Base-by-base conservation (phyloP, 2,113 vertebrate species). In the Lampris megalopsis region DNA sequence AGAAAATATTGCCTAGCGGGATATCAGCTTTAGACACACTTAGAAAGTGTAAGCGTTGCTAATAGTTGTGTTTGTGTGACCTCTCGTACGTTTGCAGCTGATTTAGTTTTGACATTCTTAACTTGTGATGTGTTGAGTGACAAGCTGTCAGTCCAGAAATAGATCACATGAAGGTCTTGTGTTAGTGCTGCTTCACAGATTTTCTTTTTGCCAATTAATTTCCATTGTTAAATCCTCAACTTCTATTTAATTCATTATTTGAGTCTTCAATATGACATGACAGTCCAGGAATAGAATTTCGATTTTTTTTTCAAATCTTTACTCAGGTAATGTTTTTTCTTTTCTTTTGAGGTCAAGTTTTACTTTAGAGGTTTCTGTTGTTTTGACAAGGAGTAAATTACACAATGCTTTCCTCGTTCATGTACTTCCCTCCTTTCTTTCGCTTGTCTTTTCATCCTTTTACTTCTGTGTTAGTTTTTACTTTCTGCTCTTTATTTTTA, bases 1-100 rank as follows among this genome's bases (percentile, higher is more conserved):
- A 82, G 41, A 72, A 13, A 24, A 74, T 77, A 65, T 47, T 4
- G 47, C 59, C 5, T 3, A 68, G 65, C 80, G 71, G 59, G 45
- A 24, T 79, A 63, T 80, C 79, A 70, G 68, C 6, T 64, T 8
- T 0, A 0, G 3, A 41, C 58, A 73, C 68, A 80, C 69, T 64
- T 10, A 62, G 54, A 65, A 41, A 52, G 41, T 59, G 9, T 36
- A 24, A 1, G 13, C 58, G 43, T 66, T 53, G 0, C 2, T 37
- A 65, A 0, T 71, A 68, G 53, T 36, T 24, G 24, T 24, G 59
- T 13, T 62, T 9, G n/a, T 37, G 36, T 57, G 38, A 13, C 24
- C 9, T 5, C 43, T 68, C 56, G 52, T 3, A 79, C 47, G 24
- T 69, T 58, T 41, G 24, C 2, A n/a, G 11, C 9, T 9, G 6